Evolutionary conservation across 2,797 vertebrate genomes (phyloP).

Genomic region (Bradypodion ventrale): DNA sequence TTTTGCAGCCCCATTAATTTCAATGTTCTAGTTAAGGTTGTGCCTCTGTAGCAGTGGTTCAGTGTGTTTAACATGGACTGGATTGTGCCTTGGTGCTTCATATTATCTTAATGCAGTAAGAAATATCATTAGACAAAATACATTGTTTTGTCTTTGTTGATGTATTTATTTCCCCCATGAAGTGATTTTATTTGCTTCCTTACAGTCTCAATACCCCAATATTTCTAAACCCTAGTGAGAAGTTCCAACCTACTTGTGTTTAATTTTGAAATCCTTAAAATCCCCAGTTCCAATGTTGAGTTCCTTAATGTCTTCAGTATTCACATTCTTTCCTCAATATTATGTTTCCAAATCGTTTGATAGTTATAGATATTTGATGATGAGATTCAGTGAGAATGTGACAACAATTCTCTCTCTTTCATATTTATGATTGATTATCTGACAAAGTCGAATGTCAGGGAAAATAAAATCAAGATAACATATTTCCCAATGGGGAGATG

Average conservation of each 20-base stretch:
- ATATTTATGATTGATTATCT: constrained; percentile 68
- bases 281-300: not conserved
- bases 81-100: not conserved
- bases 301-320: constrained; percentile 47
- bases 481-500: constrained; percentile 52
- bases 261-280: constrained; percentile 38
- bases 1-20: not conserved
- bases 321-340: constrained; percentile 44
- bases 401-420: constrained; percentile 65
- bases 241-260: not conserved
- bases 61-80: not conserved
- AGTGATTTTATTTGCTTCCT: not conserved
- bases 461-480: constrained; percentile 67
- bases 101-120: not conserved
- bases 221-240: constrained; percentile 19
- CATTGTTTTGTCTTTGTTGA: not conserved
- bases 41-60: not conserved
- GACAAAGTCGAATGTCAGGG: constrained; percentile 69
- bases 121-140: not conserved
- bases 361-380: constrained; percentile 64
- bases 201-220: not conserved
- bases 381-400: constrained; percentile 58
- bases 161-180: not conserved
- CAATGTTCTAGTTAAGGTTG: not conserved
- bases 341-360: constrained; percentile 58